These are phyloP conservation scores for Xylocampa areola DNA, from an alignment of 2,888 invertebrate species.

Conservation along the genomic window DNA sequence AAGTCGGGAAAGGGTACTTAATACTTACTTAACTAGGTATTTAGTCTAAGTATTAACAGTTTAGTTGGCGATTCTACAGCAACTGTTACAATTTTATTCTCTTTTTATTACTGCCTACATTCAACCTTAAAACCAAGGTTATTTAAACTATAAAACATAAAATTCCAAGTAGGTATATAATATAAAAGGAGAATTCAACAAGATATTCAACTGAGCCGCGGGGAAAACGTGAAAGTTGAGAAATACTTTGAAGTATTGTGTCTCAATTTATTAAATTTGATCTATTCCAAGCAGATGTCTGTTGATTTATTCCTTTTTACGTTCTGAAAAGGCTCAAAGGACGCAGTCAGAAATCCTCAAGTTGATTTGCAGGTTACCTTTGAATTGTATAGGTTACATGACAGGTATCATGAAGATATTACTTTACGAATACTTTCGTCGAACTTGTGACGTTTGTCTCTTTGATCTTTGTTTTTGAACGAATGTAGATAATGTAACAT, in stretches of 20 bases:
- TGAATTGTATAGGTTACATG: constrained; percentile 17
- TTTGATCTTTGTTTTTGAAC: not conserved
- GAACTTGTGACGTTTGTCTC: not conserved
- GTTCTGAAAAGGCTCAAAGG: constrained; percentile 46
- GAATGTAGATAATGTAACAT: too few relatives aligned
- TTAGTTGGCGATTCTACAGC: constrained; percentile 42
- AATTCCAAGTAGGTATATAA: constrained; percentile 18
- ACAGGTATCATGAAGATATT: constrained; percentile 5
- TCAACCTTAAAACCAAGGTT: constrained; percentile 33
- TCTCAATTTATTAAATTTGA: constrained; percentile 61
- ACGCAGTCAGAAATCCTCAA: constrained; percentile 46
- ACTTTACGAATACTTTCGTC: not conserved
- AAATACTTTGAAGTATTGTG: constrained; percentile 53
- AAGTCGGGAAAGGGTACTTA: constrained; percentile 4
- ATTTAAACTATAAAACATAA: constrained; percentile 44
- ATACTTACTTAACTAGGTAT: not conserved
- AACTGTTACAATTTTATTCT: constrained; percentile 37
- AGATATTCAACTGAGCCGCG: constrained; percentile 33
- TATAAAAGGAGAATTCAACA: constrained; percentile 24
- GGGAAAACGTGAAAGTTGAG: constrained; percentile 43
- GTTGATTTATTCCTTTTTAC: constrained; percentile 60
- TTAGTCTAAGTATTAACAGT: constrained; percentile 21
- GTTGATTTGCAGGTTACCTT: constrained; percentile 45
- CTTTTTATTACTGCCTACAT: constrained; percentile 33
- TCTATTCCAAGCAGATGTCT: constrained; percentile 51